These are phyloP conservation scores for Nebria brevicollis DNA, from an alignment of 2,888 invertebrate genomes.

Conservation along the genomic window DNA sequence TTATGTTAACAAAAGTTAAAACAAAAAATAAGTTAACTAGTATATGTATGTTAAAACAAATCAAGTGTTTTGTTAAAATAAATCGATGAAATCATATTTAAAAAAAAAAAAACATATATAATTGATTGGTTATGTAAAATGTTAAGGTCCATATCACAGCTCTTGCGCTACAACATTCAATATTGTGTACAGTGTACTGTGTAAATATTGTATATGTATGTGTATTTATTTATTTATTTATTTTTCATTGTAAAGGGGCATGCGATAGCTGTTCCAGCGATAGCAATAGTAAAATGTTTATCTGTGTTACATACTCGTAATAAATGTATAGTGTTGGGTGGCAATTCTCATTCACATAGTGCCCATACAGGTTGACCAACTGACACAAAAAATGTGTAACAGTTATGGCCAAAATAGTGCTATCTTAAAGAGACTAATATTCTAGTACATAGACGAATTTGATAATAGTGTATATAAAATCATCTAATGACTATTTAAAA, in stretches of 20 bases:
- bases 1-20: slow-evolving; percentile 15
- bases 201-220: slow-evolving; percentile 22
- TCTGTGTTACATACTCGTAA: slow-evolving; percentile 43
- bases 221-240: slow-evolving; percentile 24
- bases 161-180: slow-evolving; percentile 26
- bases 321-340: slow-evolving; percentile 7
- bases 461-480: no score
- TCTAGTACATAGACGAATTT: neutral
- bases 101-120: neutral
- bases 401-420: neutral
- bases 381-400: neutral
- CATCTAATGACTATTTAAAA: no score
- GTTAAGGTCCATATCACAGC: neutral
- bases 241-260: slow-evolving; percentile 31
- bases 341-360: neutral
- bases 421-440: neutral
- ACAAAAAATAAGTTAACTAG: neutral
- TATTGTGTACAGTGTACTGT: slow-evolving; percentile 13
- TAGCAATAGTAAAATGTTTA: slow-evolving; percentile 36
- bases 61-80: neutral
- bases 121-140: neutral
- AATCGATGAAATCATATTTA: neutral
- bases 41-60: neutral
- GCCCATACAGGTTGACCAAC: neutral
- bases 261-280: slow-evolving; percentile 42